phyloP scores from a whole-genome alignment of 2,888 invertebrate species.

The Tenthredo distinguenda region DNA sequence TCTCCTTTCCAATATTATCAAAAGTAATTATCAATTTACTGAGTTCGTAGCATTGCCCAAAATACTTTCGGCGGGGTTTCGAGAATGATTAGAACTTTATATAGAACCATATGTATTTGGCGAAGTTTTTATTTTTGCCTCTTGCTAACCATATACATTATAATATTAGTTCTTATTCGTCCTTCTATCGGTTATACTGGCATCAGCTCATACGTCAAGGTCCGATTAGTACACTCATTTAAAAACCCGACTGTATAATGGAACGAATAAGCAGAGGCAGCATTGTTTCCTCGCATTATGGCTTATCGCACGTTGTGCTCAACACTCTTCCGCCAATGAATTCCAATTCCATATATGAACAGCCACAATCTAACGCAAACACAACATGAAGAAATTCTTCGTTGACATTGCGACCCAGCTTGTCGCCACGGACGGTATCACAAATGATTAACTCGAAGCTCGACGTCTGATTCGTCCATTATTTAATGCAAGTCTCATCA shows the following conservation, averaged over 20 bases:
- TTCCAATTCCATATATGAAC: not conserved
- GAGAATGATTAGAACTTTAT: not conserved
- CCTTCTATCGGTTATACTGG: not conserved
- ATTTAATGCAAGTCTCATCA: not conserved
- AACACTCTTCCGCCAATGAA: not conserved
- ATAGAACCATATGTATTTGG: not conserved
- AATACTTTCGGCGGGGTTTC: not conserved
- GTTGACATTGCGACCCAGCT: not conserved
- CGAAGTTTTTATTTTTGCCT: not conserved
- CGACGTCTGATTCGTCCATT: not conserved
- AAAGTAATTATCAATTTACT: not conserved
- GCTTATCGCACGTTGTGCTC: not conserved
- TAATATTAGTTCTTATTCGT: not conserved
- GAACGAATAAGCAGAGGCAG: not conserved
- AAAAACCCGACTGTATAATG: not conserved
- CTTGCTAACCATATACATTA: not conserved
- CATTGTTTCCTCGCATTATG: not conserved
- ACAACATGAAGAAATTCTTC: not conserved
- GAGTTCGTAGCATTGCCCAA: not conserved
- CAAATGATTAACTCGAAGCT: not conserved
- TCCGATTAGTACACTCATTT: not conserved
- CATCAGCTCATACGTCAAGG: not conserved
- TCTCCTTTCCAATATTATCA: not conserved
- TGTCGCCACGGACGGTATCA: not conserved
- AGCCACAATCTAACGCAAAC: not conserved